Evolutionary conservation across 1,140 invertebrate genomes (phyloP).

Genomic region (Lineus longissimus): DNA sequence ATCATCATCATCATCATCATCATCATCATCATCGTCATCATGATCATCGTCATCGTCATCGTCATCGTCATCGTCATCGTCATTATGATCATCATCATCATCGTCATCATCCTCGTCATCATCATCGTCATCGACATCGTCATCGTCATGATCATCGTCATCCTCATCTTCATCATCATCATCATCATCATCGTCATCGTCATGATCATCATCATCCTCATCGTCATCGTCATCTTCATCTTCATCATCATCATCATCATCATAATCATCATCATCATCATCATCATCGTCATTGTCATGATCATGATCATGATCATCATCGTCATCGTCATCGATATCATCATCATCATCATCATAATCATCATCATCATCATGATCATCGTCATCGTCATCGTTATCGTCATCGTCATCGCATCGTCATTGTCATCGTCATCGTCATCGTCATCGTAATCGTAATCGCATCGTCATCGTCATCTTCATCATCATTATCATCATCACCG

Average conservation of each 20-base stretch:
- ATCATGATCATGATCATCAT: neutral
- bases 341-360: too few species aligned
- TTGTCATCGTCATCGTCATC: too few species aligned
- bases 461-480: too few species aligned
- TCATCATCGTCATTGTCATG: neutral
- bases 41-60: too few species aligned
- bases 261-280: neutral
- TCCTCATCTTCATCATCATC: too few species aligned
- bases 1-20: neutral
- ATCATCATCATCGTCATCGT: too few species aligned
- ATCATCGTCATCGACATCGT: neutral
- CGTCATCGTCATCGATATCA: neutral
- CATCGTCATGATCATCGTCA: too few species aligned
- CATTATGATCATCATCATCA: too few species aligned
- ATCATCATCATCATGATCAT: neutral
- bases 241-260: neutral
- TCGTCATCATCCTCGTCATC: neutral
- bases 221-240: neutral
- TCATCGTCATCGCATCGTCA: neutral
- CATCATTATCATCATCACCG: too few species aligned
- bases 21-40: too few species aligned
- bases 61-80: neutral
- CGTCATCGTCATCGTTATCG: neutral
- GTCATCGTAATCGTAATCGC: too few species aligned
- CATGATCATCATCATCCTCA: too few species aligned